A percentile compares a stretch with the other conserved stretches of the same genome.
Conservation (phyloP, 2,113 vertebrate species). For the Megaceryle maxima region DNA sequence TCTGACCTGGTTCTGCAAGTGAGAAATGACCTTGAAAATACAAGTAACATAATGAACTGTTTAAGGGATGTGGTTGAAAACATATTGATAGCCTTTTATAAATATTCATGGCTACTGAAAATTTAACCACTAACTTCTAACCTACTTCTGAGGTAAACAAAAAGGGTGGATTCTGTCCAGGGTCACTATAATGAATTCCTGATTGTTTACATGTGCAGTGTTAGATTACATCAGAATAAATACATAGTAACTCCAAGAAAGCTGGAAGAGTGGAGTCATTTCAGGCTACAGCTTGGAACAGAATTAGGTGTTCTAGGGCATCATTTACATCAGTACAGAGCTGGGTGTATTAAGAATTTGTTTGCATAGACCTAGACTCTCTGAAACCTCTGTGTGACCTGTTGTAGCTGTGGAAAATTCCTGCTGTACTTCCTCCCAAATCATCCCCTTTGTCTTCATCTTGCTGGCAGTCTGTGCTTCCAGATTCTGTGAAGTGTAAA, state of each 20-base stretch:
- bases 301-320: background rate
- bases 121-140: background rate
- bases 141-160: background rate
- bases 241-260: background rate
- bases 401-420: background rate
- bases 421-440: background rate
- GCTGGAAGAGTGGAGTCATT: background rate
- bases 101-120: constrained; percentile 20
- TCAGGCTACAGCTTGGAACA: background rate
- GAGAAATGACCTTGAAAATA: constrained; percentile 37
- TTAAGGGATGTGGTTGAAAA: background rate
- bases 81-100: background rate
- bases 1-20: background rate
- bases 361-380: background rate
- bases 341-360: background rate
- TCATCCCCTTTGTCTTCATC: background rate
- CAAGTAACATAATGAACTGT: background rate
- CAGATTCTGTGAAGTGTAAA: background rate
- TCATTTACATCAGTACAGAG: background rate
- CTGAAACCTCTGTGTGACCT: background rate
- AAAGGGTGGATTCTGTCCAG: background rate
- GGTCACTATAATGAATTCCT: background rate
- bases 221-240: background rate
- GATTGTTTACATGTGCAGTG: background rate
- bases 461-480: background rate